These are phyloP conservation scores for Craniophora ligustri DNA, from an alignment of 2,888 invertebrate species.

Conservation along the genomic window DNA sequence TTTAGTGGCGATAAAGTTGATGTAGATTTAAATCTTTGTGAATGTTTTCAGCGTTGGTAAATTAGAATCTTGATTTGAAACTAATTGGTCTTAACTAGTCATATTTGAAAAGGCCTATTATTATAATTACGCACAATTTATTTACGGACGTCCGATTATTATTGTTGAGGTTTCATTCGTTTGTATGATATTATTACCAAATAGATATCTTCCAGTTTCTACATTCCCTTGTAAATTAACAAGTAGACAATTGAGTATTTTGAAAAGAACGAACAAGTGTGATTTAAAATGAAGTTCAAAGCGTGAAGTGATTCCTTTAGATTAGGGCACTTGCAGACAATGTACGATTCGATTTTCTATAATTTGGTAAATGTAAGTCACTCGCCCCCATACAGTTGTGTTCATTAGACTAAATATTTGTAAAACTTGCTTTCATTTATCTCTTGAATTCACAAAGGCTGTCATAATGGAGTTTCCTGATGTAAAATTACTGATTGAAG, in stretches of 20 bases:
- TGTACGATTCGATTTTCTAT: slow-evolving; percentile 82
- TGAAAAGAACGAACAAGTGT: slow-evolving; percentile 71
- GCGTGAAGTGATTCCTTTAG: slow-evolving; percentile 72
- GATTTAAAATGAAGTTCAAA: slow-evolving; percentile 84
- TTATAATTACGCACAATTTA: slow-evolving; percentile 78
- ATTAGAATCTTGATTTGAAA: slow-evolving; percentile 43
- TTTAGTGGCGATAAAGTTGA: slow-evolving; percentile 22
- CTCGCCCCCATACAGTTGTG: slow-evolving; percentile 83
- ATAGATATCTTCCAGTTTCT: slow-evolving; percentile 77
- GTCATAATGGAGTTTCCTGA: slow-evolving; percentile 80
- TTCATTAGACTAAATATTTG: slow-evolving; percentile 85
- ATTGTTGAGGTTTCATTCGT: slow-evolving; percentile 45
- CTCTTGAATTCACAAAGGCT: slow-evolving; percentile 79
- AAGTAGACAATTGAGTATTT: slow-evolving; percentile 66
- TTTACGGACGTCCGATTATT: slow-evolving; percentile 62
- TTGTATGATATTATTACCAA: slow-evolving; percentile 53
- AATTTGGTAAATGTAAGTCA: slow-evolving; percentile 72
- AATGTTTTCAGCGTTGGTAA: slow-evolving; percentile 41
- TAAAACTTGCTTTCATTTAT: slow-evolving; percentile 78
- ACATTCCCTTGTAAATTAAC: slow-evolving; percentile 81
- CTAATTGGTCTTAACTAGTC: slow-evolving; percentile 82
- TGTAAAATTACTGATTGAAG: slow-evolving; percentile 76
- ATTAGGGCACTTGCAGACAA: slow-evolving; percentile 73
- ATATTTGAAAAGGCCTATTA: slow-evolving; percentile 82
- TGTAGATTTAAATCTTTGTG: slow-evolving; percentile 40